Evolutionary conservation across 1,140 invertebrate species (phyloP).

Genomic region (Pogonus chalceus): DNA sequence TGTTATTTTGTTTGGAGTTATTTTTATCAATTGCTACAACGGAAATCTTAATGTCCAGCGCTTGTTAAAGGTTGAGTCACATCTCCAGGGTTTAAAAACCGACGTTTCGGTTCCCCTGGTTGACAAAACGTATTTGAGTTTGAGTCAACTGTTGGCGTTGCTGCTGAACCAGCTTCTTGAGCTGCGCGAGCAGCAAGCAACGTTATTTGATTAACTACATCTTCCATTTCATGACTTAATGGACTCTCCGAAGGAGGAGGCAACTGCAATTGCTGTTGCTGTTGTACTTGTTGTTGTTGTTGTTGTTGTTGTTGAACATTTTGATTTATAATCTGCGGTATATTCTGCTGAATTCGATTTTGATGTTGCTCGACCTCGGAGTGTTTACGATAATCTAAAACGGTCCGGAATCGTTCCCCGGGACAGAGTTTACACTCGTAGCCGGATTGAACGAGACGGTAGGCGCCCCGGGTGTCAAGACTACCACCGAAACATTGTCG

Average conservation of each 20-base stretch:
- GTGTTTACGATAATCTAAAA: slow-evolving; percentile 55
- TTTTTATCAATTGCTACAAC: too few species aligned
- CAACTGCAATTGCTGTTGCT: slow-evolving; percentile 12
- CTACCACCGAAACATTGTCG: slow-evolving; percentile 54
- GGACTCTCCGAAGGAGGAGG: slow-evolving; percentile 40
- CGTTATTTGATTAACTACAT: slow-evolving; percentile 73
- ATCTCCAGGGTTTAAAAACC: slow-evolving; percentile 40
- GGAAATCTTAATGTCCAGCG: slow-evolving; percentile 45
- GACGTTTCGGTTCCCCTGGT: slow-evolving; percentile 37
- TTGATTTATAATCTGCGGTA: slow-evolving; percentile 14
- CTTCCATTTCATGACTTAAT: slow-evolving; percentile 70
- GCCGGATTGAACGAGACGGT: slow-evolving; percentile 55
- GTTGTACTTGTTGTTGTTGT: slow-evolving; percentile 9
- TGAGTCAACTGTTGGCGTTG: slow-evolving; percentile 27
- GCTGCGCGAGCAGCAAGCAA: slow-evolving; percentile 61
- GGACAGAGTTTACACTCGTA: slow-evolving; percentile 60
- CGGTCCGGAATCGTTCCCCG: slow-evolving; percentile 48
- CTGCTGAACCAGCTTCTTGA: slow-evolving; percentile 36
- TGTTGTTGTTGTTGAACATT: slow-evolving; percentile 19
- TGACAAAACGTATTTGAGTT: slow-evolving; percentile 43
- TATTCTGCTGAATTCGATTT: slow-evolving; percentile 14
- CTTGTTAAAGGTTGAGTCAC: slow-evolving; percentile 40
- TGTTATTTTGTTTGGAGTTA: slow-evolving; percentile 10
- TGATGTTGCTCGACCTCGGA: slow-evolving; percentile 48
- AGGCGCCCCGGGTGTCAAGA: slow-evolving; percentile 50